These are phyloP conservation scores for Holcopasites calliopsidis DNA, from an alignment of 1,140 invertebrate genomes.

Conservation along the genomic window DNA sequence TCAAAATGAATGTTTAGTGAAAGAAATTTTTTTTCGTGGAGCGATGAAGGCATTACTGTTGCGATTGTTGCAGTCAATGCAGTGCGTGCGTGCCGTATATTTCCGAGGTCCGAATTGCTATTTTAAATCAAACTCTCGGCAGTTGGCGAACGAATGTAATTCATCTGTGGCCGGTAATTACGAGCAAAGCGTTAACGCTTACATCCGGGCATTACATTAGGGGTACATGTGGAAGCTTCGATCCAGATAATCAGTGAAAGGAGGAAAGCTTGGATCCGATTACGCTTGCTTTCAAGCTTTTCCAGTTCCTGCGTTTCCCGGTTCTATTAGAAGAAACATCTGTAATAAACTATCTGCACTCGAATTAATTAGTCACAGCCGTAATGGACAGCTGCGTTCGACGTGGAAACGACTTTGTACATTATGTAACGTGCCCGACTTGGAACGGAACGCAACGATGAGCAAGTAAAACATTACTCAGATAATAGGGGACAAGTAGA, in stretches of 20 bases:
- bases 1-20: no score
- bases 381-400: background rate
- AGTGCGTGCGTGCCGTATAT: no score
- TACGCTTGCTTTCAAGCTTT: no score
- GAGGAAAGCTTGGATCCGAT: background rate
- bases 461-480: no score
- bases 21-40: no score
- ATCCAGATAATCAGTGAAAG: background rate
- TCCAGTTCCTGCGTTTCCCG: background rate
- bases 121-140: constrained; percentile 2
- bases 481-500: no score
- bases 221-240: no score
- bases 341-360: no score
- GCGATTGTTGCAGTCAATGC: no score
- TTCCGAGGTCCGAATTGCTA: no score
- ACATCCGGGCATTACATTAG: no score
- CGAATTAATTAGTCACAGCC: constrained; percentile 17
- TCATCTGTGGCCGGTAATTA: constrained; percentile 4
- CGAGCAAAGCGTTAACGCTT: background rate
- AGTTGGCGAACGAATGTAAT: constrained; percentile 4
- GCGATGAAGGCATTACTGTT: no score
- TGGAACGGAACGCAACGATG: background rate
- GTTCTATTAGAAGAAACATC: background rate
- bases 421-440: background rate
- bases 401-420: background rate